Evolutionary conservation across 2,888 invertebrate genomes (phyloP).

Genomic region (Cartodere bifasciata): DNA sequence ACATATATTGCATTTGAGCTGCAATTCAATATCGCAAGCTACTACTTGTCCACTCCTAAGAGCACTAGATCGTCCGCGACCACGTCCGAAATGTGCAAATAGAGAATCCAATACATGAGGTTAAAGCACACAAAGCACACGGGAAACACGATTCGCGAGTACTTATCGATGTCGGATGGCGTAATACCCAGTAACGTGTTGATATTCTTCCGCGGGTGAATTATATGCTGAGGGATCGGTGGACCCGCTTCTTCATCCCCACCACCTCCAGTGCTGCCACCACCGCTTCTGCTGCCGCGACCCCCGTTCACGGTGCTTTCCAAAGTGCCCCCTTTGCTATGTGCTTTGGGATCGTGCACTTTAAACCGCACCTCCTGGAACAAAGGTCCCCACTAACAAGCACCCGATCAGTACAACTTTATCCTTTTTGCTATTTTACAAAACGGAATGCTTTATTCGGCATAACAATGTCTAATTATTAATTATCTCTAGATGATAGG

Average conservation of each 20-base stretch:
- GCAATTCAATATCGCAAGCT: background rate
- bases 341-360: constrained; percentile 87
- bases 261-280: constrained; percentile 44
- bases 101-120: constrained; percentile 96
- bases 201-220: constrained; percentile 84
- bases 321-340: constrained; percentile 82
- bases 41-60: constrained; percentile 55
- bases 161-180: constrained; percentile 98
- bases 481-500: too few species aligned
- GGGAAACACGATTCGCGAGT: constrained; percentile 95
- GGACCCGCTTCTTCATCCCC: constrained; percentile 49
- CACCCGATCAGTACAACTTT: constrained; percentile 43
- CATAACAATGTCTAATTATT: too few species aligned
- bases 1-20: background rate
- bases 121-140: constrained; percentile 98
- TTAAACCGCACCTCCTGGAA: constrained; percentile 92
- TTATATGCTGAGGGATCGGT: constrained; percentile 60
- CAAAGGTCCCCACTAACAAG: constrained; percentile 48
- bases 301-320: constrained; percentile 85
- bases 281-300: constrained; percentile 47
- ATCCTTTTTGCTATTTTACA: too few species aligned
- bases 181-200: constrained; percentile 86
- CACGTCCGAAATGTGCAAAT: constrained; percentile 90
- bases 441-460: too few species aligned
- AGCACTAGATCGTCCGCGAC: constrained; percentile 87